Evolutionary conservation across 2,888 invertebrate genomes (phyloP).

Genomic region (Caenorhabditis doughertyi): DNA sequence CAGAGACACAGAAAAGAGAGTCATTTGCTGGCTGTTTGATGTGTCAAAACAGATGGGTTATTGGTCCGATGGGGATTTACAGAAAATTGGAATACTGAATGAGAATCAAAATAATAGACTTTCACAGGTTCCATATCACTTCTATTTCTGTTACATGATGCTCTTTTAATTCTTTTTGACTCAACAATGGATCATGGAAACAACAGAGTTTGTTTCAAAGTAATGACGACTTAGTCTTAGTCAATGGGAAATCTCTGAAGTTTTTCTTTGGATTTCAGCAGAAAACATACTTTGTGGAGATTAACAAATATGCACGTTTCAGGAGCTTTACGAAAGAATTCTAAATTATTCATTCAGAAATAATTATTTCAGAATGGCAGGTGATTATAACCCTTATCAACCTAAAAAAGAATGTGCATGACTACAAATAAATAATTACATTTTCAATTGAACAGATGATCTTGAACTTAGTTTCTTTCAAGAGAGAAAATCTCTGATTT

Average conservation of each 20-base stretch:
- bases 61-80: slow-evolving; percentile 58
- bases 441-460: neutral
- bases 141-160: neutral
- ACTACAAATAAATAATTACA: neutral
- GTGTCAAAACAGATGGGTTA: slow-evolving; percentile 63
- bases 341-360: neutral
- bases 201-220: neutral
- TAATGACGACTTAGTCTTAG: neutral
- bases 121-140: neutral
- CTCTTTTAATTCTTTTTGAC: neutral
- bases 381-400: neutral
- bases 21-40: slow-evolving; percentile 62
- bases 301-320: neutral
- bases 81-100: neutral
- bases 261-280: neutral
- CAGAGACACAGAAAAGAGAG: slow-evolving; percentile 43
- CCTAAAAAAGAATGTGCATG: neutral
- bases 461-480: neutral
- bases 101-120: slow-evolving; percentile 4
- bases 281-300: neutral
- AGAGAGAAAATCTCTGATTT: slow-evolving; percentile 18
- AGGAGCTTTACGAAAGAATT: neutral
- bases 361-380: neutral
- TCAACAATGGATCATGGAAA: neutral
- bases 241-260: neutral